Conservation (phyloP, 2,113 vertebrate genomes). For the Herpailurus yagouaroundi region DNA sequence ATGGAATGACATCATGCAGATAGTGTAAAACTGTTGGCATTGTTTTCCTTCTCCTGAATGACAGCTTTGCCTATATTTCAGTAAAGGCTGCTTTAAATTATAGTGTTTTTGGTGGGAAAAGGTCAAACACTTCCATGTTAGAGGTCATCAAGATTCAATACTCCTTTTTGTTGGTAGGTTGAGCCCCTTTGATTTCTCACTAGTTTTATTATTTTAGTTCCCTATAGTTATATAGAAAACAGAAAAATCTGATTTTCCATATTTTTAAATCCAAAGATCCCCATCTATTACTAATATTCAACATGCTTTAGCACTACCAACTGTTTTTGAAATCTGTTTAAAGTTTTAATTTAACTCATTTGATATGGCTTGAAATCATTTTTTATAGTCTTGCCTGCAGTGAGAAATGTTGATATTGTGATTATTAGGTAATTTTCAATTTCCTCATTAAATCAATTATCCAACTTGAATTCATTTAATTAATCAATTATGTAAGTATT, state of each 20-base stretch:
- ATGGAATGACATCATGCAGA: not conserved
- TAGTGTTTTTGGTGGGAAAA: not conserved
- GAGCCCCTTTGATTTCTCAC: not conserved
- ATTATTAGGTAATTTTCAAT: not conserved
- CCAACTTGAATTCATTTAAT: not conserved
- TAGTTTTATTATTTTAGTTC: not conserved
- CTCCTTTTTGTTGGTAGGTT: not conserved
- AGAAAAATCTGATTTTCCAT: not conserved
- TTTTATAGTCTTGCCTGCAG: not conserved
- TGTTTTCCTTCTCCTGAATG: not conserved
- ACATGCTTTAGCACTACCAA: not conserved
- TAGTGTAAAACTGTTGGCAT: not conserved
- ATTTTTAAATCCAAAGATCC: not conserved
- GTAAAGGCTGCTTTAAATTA: not conserved
- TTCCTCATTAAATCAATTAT: not conserved
- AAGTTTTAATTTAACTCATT: not conserved
- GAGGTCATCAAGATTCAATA: not conserved
- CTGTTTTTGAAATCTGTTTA: not conserved
- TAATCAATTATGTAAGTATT: not conserved
- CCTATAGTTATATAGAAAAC: not conserved
- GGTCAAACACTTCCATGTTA: not conserved
- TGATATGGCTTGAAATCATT: not conserved
- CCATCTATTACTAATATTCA: not conserved
- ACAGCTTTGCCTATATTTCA: not conserved
- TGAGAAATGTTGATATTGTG: constrained; percentile 6